phyloP scores from a whole-genome alignment of 1,140 invertebrate genomes.

The Archivesica marissinica region DNA sequence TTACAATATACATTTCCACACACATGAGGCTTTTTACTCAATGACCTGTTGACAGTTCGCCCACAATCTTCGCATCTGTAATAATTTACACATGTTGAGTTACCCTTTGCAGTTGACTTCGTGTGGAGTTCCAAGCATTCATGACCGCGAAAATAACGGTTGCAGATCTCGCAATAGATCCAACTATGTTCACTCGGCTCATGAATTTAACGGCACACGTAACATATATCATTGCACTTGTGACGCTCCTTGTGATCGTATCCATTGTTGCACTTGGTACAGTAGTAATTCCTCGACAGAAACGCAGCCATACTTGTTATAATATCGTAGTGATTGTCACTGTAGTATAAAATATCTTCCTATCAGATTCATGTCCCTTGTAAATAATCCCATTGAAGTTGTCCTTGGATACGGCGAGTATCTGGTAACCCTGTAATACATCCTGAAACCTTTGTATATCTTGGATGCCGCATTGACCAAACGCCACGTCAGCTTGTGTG shows the following conservation, averaged over 20 bases:
- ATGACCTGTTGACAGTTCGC: constrained; percentile 28
- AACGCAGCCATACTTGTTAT: constrained; percentile 44
- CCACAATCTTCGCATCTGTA: not conserved
- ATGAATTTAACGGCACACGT: not conserved
- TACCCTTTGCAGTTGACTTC: not conserved
- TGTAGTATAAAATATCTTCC: constrained; percentile 29
- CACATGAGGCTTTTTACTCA: not conserved
- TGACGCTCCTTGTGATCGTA: constrained; percentile 12
- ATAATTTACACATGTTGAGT: not conserved
- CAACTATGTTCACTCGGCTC: not conserved
- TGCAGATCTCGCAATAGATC: not conserved
- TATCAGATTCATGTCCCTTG: not conserved
- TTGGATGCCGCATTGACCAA: constrained; percentile 4
- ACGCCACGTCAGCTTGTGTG: not conserved
- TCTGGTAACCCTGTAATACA: not conserved
- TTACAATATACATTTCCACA: not conserved
- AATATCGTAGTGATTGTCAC: constrained; percentile 52
- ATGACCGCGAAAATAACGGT: not conserved
- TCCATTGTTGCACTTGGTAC: not conserved
- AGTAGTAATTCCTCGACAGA: constrained; percentile 26
- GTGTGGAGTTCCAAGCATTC: constrained; percentile 2
- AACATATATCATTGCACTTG: not conserved
- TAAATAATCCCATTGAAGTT: constrained; percentile 5
- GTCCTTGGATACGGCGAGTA: not conserved
- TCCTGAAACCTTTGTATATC: not conserved